Evolutionary conservation across 1,140 invertebrate genomes (phyloP).

Genomic region (Heliothis subflexa): DNA sequence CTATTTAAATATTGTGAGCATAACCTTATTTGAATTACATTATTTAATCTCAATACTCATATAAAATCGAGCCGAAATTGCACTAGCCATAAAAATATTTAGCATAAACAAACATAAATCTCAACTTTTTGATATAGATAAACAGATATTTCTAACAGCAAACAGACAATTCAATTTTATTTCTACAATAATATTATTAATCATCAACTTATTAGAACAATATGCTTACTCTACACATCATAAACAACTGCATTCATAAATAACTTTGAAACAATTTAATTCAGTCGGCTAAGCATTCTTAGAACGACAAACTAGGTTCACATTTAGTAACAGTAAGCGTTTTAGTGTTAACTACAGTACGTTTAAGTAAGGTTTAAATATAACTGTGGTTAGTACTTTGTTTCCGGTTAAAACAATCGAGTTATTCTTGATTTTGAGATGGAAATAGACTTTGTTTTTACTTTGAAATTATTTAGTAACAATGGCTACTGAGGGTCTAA

Average conservation of each 20-base stretch:
- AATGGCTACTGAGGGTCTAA: no score
- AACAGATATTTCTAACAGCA: no score
- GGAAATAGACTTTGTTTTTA: not conserved
- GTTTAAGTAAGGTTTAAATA: not conserved
- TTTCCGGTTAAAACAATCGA: not conserved
- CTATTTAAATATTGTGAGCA: no score
- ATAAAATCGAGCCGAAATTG: no score
- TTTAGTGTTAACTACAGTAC: not conserved
- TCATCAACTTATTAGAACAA: not conserved
- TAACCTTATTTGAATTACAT: no score
- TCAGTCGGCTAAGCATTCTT: slow-evolving; percentile 26
- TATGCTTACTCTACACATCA: not conserved
- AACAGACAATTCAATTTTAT: no score
- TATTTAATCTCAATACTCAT: no score
- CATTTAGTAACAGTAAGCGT: slow-evolving; percentile 19
- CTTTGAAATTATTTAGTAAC: not conserved
- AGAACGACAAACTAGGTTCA: slow-evolving; percentile 10
- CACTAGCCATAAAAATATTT: no score
- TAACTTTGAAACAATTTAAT: not conserved
- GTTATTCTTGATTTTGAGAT: no score
- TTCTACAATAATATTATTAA: no score
- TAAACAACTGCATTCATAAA: not conserved
- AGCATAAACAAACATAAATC: no score
- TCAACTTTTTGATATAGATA: no score
- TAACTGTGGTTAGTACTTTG: not conserved